These are phyloP conservation scores for Gadus macrocephalus DNA, from an alignment of 2,113 vertebrate species.

Conservation along the genomic window DNA sequence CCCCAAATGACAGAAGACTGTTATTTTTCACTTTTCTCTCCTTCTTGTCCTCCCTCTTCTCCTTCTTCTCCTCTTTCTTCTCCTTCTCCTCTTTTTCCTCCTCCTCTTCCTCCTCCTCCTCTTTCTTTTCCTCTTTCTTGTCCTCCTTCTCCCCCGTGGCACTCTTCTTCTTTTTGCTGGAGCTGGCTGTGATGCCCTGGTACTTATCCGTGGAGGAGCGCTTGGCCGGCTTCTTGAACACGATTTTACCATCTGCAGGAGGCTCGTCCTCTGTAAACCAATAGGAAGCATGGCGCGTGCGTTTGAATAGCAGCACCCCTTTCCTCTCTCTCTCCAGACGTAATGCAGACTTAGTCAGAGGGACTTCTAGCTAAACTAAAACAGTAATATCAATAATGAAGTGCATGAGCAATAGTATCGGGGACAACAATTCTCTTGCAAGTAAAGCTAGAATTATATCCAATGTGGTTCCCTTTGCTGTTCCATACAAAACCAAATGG, in stretches of 20 bases:
- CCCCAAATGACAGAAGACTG: constrained; percentile 91
- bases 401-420: no score
- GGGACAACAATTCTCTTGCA: no score
- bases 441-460: no score
- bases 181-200: constrained; percentile 84
- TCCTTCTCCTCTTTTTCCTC: constrained; percentile 75
- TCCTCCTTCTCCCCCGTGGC: constrained; percentile 51
- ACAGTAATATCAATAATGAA: no score
- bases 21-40: constrained; percentile 76
- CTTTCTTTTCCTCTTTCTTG: constrained; percentile 46
- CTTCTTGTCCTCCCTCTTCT: constrained; percentile 10
- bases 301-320: no score
- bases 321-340: no score
- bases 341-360: no score
- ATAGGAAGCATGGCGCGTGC: background rate
- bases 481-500: no score
- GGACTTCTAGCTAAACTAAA: no score
- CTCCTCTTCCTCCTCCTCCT: constrained; percentile 50
- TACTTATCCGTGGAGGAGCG: constrained; percentile 81
- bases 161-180: constrained; percentile 85
- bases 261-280: constrained; percentile 73
- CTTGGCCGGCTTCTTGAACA: constrained; percentile 91
- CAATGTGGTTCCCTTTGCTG: no score
- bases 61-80: constrained; percentile 55
- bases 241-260: constrained; percentile 84